phyloP scores from a whole-genome alignment of 2,888 invertebrate species.

The Drosophila anomalata region DNA sequence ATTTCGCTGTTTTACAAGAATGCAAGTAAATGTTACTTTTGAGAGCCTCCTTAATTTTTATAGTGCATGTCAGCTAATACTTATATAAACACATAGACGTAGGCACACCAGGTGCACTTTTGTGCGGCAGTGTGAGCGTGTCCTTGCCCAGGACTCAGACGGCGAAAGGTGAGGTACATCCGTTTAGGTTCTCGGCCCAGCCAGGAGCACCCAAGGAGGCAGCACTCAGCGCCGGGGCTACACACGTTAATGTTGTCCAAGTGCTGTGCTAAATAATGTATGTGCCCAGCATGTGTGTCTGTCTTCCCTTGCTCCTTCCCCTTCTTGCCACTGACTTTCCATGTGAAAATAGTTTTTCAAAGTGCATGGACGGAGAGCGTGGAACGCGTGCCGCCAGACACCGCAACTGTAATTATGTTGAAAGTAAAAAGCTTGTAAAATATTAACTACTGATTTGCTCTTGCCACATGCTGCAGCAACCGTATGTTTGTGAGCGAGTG shows the following conservation, averaged over 20 bases:
- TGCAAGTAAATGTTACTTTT: background rate
- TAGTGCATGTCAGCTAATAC: conserved; percentile 29
- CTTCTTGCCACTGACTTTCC: conserved; percentile 26
- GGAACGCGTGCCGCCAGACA: conserved; percentile 57
- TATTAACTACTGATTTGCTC: conserved; percentile 68
- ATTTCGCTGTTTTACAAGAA: no score
- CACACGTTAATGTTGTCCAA: conserved; percentile 74
- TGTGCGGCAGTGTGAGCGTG: conserved; percentile 6
- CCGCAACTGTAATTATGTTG: conserved; percentile 74
- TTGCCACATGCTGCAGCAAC: conserved; percentile 59
- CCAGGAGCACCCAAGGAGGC: conserved; percentile 49
- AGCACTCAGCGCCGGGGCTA: conserved; percentile 62
- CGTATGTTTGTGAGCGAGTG: conserved; percentile 11
- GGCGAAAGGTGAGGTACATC: conserved; percentile 56
- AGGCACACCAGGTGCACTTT: conserved; percentile 48
- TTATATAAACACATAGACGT: conserved; percentile 29
- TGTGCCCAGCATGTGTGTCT: conserved; percentile 42
- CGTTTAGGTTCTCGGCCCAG: conserved; percentile 52
- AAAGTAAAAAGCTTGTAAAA: conserved; percentile 76
- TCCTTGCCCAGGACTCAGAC: conserved; percentile 8
- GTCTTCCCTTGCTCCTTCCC: conserved; percentile 11
- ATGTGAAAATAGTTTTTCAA: conserved; percentile 73
- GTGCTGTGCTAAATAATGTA: conserved; percentile 76
- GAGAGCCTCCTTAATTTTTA: background rate
- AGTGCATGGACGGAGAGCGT: conserved; percentile 52